phyloP scores from a whole-genome alignment of 2,797 vertebrate genomes.

The Galaxias olidus region DNA sequence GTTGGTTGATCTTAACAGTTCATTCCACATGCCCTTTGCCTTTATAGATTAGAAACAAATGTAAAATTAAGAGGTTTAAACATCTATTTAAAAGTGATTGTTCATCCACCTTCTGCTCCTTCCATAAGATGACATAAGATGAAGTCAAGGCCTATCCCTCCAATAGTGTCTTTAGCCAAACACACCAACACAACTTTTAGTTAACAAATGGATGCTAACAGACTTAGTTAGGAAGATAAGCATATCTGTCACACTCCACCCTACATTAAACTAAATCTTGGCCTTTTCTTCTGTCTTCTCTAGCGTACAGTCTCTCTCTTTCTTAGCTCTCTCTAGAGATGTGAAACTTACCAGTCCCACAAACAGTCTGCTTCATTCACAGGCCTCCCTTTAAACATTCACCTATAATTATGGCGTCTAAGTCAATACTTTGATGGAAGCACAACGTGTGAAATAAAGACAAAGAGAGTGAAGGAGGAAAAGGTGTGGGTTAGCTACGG shows the following conservation, averaged over 20 bases:
- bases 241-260: slow-evolving; percentile 21
- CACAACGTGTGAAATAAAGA: slow-evolving; percentile 21
- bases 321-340: neutral
- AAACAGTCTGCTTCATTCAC: neutral
- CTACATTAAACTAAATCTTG: slow-evolving; percentile 6
- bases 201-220: slow-evolving; percentile 16
- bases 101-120: neutral
- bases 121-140: neutral
- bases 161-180: slow-evolving; percentile 18
- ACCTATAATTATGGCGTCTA: slow-evolving; percentile 50
- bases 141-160: slow-evolving; percentile 13
- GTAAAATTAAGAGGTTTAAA: no score
- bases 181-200: slow-evolving; percentile 14
- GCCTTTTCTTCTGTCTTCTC: neutral
- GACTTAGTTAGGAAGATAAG: slow-evolving; percentile 17
- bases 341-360: slow-evolving; percentile 6
- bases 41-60: no score
- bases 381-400: slow-evolving; percentile 34
- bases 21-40: no score
- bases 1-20: no score
- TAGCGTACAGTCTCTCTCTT: slow-evolving; percentile 1
- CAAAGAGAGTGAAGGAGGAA: slow-evolving; percentile 15
- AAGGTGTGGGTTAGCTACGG: slow-evolving; percentile 54
- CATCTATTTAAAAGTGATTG: no score
- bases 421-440: slow-evolving; percentile 54